phyloP scores from a whole-genome alignment of 2,888 invertebrate species.

The Meandrusa payeni region DNA sequence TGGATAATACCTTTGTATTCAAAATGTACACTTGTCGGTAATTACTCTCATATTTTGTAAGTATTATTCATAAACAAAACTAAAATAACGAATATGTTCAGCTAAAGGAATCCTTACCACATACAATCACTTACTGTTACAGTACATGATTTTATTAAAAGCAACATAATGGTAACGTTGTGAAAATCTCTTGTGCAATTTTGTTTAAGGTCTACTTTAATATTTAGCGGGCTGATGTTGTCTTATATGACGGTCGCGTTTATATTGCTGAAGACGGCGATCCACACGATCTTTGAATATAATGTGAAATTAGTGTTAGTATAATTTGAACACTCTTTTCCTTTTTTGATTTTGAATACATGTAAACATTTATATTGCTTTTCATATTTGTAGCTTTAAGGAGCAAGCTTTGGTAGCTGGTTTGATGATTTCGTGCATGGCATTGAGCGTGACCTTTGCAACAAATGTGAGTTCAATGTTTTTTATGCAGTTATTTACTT shows the following conservation, averaged over 20 bases:
- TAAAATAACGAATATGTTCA: neutral
- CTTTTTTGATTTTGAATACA: neutral
- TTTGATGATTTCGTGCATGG: conserved; percentile 52
- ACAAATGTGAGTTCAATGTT: conserved; percentile 48
- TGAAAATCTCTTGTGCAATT: neutral
- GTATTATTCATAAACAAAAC: conserved; percentile 28
- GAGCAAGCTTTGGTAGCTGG: conserved; percentile 56
- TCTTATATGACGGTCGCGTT: conserved; percentile 59
- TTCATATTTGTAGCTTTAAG: conserved; percentile 48
- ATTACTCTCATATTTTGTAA: conserved; percentile 61
- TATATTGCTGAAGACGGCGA: conserved; percentile 54
- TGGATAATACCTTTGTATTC: conserved; percentile 72
- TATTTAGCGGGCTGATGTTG: conserved; percentile 59
- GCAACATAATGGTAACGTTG: too few relatives aligned
- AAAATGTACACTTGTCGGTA: conserved; percentile 52
- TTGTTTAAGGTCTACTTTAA: conserved; percentile 45
- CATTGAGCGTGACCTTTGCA: conserved; percentile 50
- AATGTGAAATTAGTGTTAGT: conserved; percentile 68
- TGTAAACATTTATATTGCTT: too few relatives aligned
- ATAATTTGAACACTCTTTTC: conserved; percentile 4
- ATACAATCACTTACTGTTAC: too few relatives aligned
- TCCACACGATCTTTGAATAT: conserved; percentile 70
- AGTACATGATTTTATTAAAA: too few relatives aligned
- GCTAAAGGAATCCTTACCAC: too few relatives aligned
- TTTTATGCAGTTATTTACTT: neutral